Evolutionary conservation across 1,140 invertebrate species (phyloP), one percentile per base, ranked within the genome.

Genomic region (Drosophila arizonae): DNA sequence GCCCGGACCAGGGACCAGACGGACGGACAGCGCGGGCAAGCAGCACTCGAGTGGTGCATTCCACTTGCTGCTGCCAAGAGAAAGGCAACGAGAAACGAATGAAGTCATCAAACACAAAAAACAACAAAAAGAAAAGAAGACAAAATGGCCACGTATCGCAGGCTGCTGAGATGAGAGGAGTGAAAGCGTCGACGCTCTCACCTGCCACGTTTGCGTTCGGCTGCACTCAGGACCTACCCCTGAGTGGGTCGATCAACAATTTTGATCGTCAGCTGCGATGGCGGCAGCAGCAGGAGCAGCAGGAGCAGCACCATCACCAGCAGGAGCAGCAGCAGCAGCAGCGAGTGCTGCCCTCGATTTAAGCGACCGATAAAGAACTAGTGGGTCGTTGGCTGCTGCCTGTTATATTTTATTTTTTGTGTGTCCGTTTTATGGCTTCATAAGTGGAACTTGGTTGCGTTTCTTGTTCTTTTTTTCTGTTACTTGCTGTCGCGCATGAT

Each of bases 381-480:
- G 54, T 73, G 67, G 63, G 67, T 65, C 76, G 74, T 77, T 76
- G 50, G 58, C 84, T 77, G 70, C 64, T 39, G 36, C 36, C 10
- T 13, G 36, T 13, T 39, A 13, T 39, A 39, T 39, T 39, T 61
- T 80, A 11, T 39, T 61, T 78, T 26, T 8, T 33, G 6, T 75
- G 74, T 60, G 56, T 58, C 45, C 75, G 65, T 87, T 87, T 88
- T 88, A 88, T 88, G 86, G 57, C 84, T 88, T 88, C 84, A 89
- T 88, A 88, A 88, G 84, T 88, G 79, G 77, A 88, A 88, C 84
- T 80, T 72, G 84, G 79, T 63, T 88, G 84, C 78, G 76, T 75
- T 82, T 76, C 73, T 57, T 66, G 17, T 58, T 48, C 65, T 57
- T 66, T 10, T 50, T 39, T 71, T 69, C 50, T 66, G 17, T 58